Evolutionary conservation across 2,113 vertebrate species (phyloP).

Genomic region (Telmatochromis brachygnathus): DNA sequence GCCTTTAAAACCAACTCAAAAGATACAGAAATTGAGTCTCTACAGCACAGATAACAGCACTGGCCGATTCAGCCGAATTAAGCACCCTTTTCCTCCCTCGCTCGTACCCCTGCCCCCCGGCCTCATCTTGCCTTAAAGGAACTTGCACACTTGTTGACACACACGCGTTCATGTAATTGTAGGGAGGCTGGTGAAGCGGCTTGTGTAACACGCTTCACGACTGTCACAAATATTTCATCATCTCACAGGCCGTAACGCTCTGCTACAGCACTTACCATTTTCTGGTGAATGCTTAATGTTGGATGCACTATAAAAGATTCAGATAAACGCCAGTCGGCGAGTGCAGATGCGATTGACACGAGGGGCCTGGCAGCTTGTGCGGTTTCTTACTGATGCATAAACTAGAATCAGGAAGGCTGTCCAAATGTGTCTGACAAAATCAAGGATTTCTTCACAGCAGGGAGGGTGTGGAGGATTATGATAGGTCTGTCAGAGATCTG

Average conservation of each 20-base stretch:
- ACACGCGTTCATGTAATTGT: neutral
- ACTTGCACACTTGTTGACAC: neutral
- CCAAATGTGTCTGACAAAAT: constrained; percentile 33
- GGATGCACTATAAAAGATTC: constrained; percentile 23
- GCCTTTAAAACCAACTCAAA: neutral
- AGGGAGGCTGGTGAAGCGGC: neutral
- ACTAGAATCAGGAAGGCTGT: constrained; percentile 14
- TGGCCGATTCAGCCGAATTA: neutral
- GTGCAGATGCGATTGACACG: constrained; percentile 41
- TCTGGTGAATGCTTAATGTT: constrained; percentile 18
- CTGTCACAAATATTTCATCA: constrained; percentile 29
- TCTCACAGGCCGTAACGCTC: neutral
- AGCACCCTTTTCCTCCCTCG: neutral
- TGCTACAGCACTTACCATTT: constrained; percentile 10
- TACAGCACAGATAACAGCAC: neutral
- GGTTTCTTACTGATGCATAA: constrained; percentile 42
- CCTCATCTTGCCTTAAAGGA: neutral
- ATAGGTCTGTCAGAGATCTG: constrained; percentile 18
- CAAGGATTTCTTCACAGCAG: neutral
- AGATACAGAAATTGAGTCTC: neutral
- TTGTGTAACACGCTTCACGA: neutral
- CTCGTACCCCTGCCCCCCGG: neutral
- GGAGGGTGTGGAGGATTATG: constrained; percentile 15
- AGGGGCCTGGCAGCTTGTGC: constrained; percentile 11
- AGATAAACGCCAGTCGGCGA: constrained; percentile 16